Base-by-base conservation (phyloP, 1,140 invertebrate genomes). In the Teleopsis dalmanni region DNA sequence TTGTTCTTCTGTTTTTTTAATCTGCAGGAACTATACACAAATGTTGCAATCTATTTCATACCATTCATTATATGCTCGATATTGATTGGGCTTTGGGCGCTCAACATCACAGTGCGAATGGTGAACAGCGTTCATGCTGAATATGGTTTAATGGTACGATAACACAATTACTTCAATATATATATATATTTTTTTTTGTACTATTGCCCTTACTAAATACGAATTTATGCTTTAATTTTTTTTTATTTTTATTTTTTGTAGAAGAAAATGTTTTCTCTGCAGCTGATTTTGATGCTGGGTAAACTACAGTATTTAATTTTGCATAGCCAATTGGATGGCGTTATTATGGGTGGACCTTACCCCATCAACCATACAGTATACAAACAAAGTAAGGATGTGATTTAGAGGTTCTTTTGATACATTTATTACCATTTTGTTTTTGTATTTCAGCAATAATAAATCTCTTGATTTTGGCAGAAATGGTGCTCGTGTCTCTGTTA, bases 181-280 rank as follows among this genome's bases (percentile, higher is more conserved):
- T 23, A 44, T 44, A 18, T 16, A 44, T 40, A 21, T 22, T 4
- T 18, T 38, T 38, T 18, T 19, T 38, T 38, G 10, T 6, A 21
- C 4, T 14, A 8, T 19, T 4, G 8, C 23, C 11, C 2, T 41
- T 21, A 6, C 25, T 23, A 25, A 7, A 21, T 13, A 9, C 9
- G 26, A 2, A 33, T 13, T 23, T 45, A 23, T 34, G 3, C 22
- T 21, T 9, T 22, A 18, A 2, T 22, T 1, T 27, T n/a, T 40
- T 13, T 13, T 16, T 31, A 37, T 37, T 25, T 37, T 11, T 37
- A 18, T 44, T 44, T 18, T 16, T 23, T 47, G 26, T 36, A 54
- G 52, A 68, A 68, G 46, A 69, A 69, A 50, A 67, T 68, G 64
- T 68, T 69, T 38, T 55, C 57, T 16, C 51, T 69, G 25, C 65